Evolutionary conservation across 2,113 vertebrate genomes (phyloP).

Genomic region (Oenanthe oenanthe): DNA sequence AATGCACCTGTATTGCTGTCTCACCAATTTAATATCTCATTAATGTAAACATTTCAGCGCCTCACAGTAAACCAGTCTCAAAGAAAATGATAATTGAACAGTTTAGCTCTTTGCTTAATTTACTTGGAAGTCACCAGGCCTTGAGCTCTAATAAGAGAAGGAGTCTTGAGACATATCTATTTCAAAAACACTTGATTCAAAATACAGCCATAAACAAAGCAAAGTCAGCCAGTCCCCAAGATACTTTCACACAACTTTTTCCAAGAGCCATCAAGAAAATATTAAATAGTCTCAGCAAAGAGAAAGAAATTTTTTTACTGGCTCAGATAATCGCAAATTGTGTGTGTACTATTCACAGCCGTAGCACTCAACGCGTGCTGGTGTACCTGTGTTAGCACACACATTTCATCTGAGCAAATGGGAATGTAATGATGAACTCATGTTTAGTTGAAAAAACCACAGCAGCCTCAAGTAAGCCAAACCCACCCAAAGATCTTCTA

Average conservation of each 20-base stretch:
- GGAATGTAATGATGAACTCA: not conserved
- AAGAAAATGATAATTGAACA: not conserved
- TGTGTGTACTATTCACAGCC: fast-evolving
- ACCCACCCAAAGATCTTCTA: not conserved
- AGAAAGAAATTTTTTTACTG: not conserved
- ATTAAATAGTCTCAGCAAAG: not conserved
- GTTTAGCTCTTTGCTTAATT: not conserved
- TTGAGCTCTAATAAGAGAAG: not conserved
- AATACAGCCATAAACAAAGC: not conserved
- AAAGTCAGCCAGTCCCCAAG: not conserved
- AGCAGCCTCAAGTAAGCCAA: not conserved
- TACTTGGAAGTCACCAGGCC: not conserved
- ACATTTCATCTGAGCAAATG: not conserved
- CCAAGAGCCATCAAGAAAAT: not conserved
- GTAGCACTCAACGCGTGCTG: not conserved
- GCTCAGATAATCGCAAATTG: fast-evolving
- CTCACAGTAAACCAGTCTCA: not conserved
- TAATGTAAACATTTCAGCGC: not conserved
- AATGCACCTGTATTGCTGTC: not conserved
- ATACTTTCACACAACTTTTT: not conserved
- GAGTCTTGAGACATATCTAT: not conserved
- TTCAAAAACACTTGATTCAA: not conserved
- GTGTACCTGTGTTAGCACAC: not conserved
- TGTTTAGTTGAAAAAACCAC: not conserved
- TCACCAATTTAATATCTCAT: not conserved